Base-by-base conservation (phyloP, 1,140 invertebrate species). In the Cotesia chilonis region DNA sequence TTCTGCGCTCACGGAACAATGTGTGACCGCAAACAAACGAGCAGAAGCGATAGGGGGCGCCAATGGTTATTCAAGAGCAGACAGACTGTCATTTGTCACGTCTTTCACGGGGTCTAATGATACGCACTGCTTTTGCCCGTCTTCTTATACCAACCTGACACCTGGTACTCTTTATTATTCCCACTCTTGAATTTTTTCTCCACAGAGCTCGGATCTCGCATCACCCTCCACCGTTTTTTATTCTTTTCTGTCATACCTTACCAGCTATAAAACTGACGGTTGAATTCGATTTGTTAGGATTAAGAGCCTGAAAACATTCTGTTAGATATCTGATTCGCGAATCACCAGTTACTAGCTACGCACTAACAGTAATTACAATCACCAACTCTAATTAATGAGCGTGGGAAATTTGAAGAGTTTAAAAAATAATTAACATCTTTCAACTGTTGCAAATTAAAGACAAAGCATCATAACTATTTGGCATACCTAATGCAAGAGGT, bases 21-120 rank as follows among this genome's bases (percentile, higher is more conserved):
- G 83, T 85, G 82, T 80, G 83, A 85, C 84, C 84, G 82, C 85
- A 86, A 86, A 86, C 84, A 85, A 87, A 86, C 84, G 85, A 84
- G 80, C 47, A 78, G 81, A 78, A 85, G 79, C 83, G 82, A 86
- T 85, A 87, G 82, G 82, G 84, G 84, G 85, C 84, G 82, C 84
- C 85, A 81, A 80, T 80, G 72, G 79, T 80, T 78, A 85, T 87
- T 87, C 85, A 85, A 73, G 71, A 77, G 72, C 72, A 80, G 84
- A 86, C 85, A 84, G 83, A 83, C 76, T 82, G 82, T 86, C 85
- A 86, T 86, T 86, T 86, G 84, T 86, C 84, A 87, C 80, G 81
- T 86, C 82, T 84, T 84, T 85, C 81, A 84, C 80, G 79, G 72
- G 78, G 82, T 87, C 83, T 86, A 86, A 87, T 87, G 84, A 86